Base-by-base conservation (phyloP, 2,888 invertebrate genomes). In the Petrolisthes cinctipes region DNA sequence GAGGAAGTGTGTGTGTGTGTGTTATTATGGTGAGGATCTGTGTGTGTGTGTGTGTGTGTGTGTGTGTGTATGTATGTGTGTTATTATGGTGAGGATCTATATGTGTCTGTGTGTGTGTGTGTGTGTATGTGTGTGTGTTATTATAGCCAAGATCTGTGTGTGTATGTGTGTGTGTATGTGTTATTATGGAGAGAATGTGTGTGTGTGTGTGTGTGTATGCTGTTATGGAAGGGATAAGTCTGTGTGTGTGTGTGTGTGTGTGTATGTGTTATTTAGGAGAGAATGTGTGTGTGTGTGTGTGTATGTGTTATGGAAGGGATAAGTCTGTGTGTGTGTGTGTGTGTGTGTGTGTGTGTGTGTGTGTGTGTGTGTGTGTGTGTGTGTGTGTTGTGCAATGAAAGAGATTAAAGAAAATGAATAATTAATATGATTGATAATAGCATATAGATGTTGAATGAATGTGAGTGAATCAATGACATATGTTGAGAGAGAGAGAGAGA, bases 61-160 rank as follows among this genome's bases (percentile, higher is more conserved):
- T 78, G 11, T 76, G 76, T 53, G 75, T 75, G 75, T 75, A 23
- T 75, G 71, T 71, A 23, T 71, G 71, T 71, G n/a, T 51, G 53
- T 78, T 11, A 9, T n/a, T 78, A 11, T 0, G 11, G 11, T 51
- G 9, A 79, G 54, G 14, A 54, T 56, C 20, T 79, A 54, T 56
- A 17, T 79, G 20, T 79, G 56, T 79, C 5, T 53, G 56, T 53
- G 14, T 9, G 53, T 78, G 11, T 76, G 76, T 53, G 75, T 75
- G 75, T 75, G 75, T 75, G 71, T 71, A 23, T 71, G 71, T 71
- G 71, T 66, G 71, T 71, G 71, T 71, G 71, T 4, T n/a, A 6
- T 6, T 71, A 23, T 71, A 5, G n/a, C 2, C 1, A 14, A 5
- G 4, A 17, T 71, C 6, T n/a, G n/a, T 71, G n/a, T 71, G 37